These are phyloP conservation scores for Sebastes matsubarae DNA, from an alignment of 2,797 vertebrate genomes.

Conservation along the genomic window DNA sequence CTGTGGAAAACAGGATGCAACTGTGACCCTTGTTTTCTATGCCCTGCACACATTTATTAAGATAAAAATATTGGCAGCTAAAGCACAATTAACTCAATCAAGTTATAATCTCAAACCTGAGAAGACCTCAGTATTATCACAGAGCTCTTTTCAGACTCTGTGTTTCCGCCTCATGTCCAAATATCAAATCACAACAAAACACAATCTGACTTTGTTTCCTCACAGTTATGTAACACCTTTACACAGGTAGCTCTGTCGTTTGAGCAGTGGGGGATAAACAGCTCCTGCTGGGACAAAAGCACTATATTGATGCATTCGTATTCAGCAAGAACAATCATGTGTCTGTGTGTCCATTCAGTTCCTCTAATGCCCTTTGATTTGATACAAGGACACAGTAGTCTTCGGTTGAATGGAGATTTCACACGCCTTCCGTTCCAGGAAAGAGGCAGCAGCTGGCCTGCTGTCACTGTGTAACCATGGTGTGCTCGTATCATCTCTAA, in stretches of 20 bases:
- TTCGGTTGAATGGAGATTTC: slow-evolving; percentile 60
- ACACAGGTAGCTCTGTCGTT: slow-evolving; percentile 36
- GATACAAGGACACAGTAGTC: slow-evolving; percentile 65
- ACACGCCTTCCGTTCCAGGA: slow-evolving; percentile 60
- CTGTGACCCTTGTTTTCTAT: slow-evolving; percentile 38
- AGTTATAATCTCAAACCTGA: background rate
- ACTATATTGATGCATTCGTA: slow-evolving; percentile 56
- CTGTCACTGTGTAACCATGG: slow-evolving; percentile 56
- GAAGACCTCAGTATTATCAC: background rate
- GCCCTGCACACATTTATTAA: slow-evolving; percentile 1
- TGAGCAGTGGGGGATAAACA: slow-evolving; percentile 17
- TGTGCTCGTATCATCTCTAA: slow-evolving; percentile 32
- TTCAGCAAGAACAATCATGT: slow-evolving; percentile 40
- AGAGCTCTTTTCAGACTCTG: background rate
- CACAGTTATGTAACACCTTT: slow-evolving; percentile 39
- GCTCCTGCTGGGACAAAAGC: slow-evolving; percentile 37
- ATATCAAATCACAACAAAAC: slow-evolving; percentile 17
- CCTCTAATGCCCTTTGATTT: slow-evolving; percentile 68
- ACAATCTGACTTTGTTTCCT: slow-evolving; percentile 32
- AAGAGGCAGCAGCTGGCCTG: slow-evolving; percentile 73
- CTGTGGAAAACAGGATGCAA: slow-evolving; percentile 59
- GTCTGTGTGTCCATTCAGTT: slow-evolving; percentile 36
- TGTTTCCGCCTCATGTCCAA: background rate
- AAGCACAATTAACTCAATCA: slow-evolving; percentile 18
- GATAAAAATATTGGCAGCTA: slow-evolving; percentile 16